Evolutionary conservation across 2,888 invertebrate species (phyloP).

Genomic region (Antheraea yamamai): DNA sequence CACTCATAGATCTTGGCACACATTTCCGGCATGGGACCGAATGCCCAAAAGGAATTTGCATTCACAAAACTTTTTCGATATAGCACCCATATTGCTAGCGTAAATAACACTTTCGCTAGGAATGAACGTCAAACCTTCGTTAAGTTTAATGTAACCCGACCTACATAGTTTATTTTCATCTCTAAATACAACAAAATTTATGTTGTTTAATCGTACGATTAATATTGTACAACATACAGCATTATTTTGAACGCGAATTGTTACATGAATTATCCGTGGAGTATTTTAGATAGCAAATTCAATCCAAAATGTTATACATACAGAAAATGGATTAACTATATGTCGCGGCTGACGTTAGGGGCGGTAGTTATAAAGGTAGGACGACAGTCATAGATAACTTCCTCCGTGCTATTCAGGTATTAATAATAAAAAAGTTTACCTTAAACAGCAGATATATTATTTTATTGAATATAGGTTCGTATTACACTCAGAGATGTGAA

Average conservation of each 20-base stretch:
- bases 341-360: no score
- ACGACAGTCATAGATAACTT: no score
- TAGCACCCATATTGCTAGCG: conserved; percentile 22
- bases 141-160: conserved; percentile 19
- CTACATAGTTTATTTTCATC: conserved; percentile 15
- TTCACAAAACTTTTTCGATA: conserved; percentile 31
- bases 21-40: conserved; percentile 5
- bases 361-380: no score
- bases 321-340: not conserved
- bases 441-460: no score
- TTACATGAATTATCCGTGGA: not conserved
- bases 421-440: no score
- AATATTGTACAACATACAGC: not conserved
- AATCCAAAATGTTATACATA: not conserved
- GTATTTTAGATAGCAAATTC: not conserved
- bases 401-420: no score
- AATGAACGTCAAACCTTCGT: conserved; percentile 25
- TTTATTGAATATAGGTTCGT: no score
- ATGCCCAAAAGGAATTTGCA: conserved; percentile 28
- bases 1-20: not conserved
- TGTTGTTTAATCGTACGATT: conserved; percentile 7
- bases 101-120: conserved; percentile 20
- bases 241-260: conserved; percentile 4
- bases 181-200: conserved; percentile 7
- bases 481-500: no score